Evolutionary conservation across 2,888 invertebrate species (phyloP).

Genomic region (Pelosia muscerda): DNA sequence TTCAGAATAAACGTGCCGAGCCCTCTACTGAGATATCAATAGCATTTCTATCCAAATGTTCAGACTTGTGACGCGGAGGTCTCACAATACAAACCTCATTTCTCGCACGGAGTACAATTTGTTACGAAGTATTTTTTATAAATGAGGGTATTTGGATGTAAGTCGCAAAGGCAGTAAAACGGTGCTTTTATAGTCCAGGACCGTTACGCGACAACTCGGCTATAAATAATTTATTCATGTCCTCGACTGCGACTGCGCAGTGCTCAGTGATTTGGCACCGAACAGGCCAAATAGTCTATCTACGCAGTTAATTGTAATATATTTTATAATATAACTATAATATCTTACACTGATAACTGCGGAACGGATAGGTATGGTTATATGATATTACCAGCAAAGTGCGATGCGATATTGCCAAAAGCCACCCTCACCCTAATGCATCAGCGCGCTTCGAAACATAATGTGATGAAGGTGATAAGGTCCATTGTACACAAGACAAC

Average conservation of each 20-base stretch:
- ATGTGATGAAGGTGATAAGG: no score
- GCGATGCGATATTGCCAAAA: not conserved
- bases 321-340: not conserved
- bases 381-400: not conserved
- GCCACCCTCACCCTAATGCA: not conserved
- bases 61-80: not conserved
- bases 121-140: not conserved
- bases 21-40: no score
- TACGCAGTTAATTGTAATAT: not conserved
- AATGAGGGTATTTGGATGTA: not conserved
- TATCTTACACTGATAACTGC: not conserved
- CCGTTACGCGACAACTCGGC: not conserved
- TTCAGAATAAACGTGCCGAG: no score
- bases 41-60: not conserved
- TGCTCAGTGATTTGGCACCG: not conserved
- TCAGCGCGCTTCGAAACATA: not conserved
- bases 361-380: not conserved
- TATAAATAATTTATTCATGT: constrained; percentile 12
- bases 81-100: not conserved
- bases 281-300: not conserved
- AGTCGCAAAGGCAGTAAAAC: not conserved
- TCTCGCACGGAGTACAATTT: not conserved
- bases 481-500: no score
- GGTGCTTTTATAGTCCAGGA: not conserved
- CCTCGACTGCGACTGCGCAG: not conserved